Evolutionary conservation across 2,797 vertebrate genomes (phyloP).

Genomic region (Hemitrygon akajei): DNA sequence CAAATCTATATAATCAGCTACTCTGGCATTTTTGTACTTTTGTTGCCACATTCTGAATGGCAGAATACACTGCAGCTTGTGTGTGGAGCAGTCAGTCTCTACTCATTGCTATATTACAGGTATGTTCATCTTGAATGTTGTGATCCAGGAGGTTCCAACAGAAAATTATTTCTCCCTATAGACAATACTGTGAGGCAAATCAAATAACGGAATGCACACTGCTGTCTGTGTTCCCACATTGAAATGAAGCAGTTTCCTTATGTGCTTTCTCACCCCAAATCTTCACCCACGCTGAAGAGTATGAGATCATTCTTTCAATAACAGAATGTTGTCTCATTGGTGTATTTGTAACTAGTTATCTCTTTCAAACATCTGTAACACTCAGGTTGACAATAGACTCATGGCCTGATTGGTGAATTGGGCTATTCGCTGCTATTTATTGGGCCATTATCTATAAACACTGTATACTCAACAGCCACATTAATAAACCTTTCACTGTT

Average conservation of each 20-base stretch:
- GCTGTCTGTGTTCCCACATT: not conserved
- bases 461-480: not conserved
- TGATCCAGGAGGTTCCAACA: not conserved
- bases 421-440: not conserved
- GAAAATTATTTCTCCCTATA: not conserved
- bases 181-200: not conserved
- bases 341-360: not conserved
- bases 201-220: not conserved
- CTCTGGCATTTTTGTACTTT: not conserved
- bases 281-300: not conserved
- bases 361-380: not conserved
- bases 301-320: not conserved
- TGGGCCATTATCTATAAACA: not conserved
- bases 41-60: not conserved
- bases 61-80: not conserved
- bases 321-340: not conserved
- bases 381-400: not conserved
- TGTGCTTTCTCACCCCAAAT: not conserved
- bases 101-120: not conserved
- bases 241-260: not conserved
- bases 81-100: not conserved
- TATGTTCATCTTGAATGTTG: not conserved
- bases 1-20: not conserved
- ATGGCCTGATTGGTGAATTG: not conserved
- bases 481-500: conserved; percentile 23